Evolutionary conservation across 1,140 invertebrate genomes (phyloP).

Genomic region (Agrypnia vestita): DNA sequence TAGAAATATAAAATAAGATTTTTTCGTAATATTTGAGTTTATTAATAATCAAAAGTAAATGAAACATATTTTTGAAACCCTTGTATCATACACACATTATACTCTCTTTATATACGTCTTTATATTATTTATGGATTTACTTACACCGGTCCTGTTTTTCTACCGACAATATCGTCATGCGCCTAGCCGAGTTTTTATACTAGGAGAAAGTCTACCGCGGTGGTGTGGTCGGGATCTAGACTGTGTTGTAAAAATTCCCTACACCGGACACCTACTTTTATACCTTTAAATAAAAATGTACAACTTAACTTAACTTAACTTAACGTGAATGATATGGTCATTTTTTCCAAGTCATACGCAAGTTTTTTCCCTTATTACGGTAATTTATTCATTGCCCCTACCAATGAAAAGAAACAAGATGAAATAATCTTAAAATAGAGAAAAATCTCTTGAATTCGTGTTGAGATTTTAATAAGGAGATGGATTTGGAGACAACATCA

Average conservation of each 20-base stretch:
- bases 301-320: no score
- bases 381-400: no score
- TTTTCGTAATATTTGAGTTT: neutral
- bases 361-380: no score
- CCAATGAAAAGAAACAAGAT: no score
- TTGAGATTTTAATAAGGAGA: no score
- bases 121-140: neutral
- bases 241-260: conserved; percentile 30
- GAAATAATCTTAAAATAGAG: no score
- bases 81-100: neutral
- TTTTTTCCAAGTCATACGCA: no score
- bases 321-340: no score
- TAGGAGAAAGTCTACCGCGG: conserved; percentile 2
- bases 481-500: no score
- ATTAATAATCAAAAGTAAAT: neutral
- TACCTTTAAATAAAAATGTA: no score
- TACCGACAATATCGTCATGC: neutral
- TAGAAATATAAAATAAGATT: no score
- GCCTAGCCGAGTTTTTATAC: conserved; percentile 10
- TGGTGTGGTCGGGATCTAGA: neutral
- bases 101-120: neutral
- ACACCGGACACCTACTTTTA: neutral
- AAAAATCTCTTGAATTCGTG: no score
- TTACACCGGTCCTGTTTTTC: neutral
- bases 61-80: neutral